A percentile compares a stretch with the other conserved stretches of the same genome.
Evolutionary conservation across 23 tunicate genomes (phyloP).

Genomic region (Halocynthia roretzi): DNA sequence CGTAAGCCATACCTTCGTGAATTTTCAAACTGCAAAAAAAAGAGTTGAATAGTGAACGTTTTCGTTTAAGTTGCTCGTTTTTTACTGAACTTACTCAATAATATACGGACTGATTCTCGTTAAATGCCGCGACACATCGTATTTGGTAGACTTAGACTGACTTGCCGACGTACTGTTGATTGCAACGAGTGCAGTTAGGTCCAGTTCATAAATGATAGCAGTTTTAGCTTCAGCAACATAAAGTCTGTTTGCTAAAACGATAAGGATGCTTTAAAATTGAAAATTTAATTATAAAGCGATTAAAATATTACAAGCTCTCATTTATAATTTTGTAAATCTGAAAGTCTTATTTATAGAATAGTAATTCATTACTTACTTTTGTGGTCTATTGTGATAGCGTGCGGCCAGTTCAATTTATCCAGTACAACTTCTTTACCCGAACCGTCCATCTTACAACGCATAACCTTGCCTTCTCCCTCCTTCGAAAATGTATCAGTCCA

Average conservation of each 20-base stretch:
- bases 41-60: not conserved
- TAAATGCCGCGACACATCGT: constrained; percentile 33
- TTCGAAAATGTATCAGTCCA: constrained; percentile 62
- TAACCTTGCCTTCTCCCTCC: constrained; percentile 50
- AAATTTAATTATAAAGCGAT: not conserved
- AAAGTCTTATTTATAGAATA: not conserved
- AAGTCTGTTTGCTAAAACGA: constrained; percentile 29
- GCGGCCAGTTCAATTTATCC: constrained; percentile 61
- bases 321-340: not conserved
- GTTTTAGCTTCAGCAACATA: constrained; percentile 47
- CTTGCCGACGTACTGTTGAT: constrained; percentile 31
- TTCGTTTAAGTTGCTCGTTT: not conserved
- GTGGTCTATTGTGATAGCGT: constrained; percentile 56
- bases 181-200: constrained; percentile 13
- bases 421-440: constrained; percentile 50
- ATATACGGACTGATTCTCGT: constrained; percentile 27
- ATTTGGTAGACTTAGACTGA: constrained; percentile 25
- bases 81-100: constrained; percentile 40
- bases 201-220: constrained; percentile 42
- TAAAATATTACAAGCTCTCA: not conserved
- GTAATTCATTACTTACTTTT: constrained; percentile 10
- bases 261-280: not conserved
- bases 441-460: constrained; percentile 81
- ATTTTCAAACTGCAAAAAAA: constrained; percentile 47
- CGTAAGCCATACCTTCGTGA: constrained; percentile 32